Evolutionary conservation across 2,797 vertebrate species (phyloP).

Genomic region (Malacoctenus gilli): DNA sequence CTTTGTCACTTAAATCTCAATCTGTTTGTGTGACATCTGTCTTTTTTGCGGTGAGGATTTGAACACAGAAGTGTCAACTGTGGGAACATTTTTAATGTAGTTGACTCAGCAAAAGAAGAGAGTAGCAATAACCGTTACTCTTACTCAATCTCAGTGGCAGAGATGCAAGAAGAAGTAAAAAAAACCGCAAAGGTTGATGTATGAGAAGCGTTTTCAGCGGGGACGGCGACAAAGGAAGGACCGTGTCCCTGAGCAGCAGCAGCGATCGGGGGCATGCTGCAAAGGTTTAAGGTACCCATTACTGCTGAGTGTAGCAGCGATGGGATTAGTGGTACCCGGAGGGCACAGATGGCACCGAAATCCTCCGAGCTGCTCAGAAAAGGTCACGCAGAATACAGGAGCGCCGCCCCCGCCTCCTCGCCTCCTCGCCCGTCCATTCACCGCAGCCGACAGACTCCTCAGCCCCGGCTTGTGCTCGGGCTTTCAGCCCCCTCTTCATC

Average conservation of each 20-base stretch:
- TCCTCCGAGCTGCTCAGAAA: conserved; percentile 65
- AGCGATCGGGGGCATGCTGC: conserved; percentile 47
- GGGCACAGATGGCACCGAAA: conserved; percentile 78
- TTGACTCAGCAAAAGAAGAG: conserved; percentile 24
- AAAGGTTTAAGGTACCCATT: conserved; percentile 68
- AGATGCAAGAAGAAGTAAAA: conserved; percentile 24
- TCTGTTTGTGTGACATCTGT: no score
- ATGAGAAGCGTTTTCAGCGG: conserved; percentile 19
- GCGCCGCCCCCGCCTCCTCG: conserved; percentile 39
- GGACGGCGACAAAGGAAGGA: conserved; percentile 34
- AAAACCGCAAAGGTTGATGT: conserved; percentile 30
- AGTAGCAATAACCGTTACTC: conserved; percentile 42
- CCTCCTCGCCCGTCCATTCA: conserved; percentile 44
- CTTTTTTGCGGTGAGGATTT: no score
- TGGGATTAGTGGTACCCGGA: conserved; percentile 73
- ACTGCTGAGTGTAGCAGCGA: conserved; percentile 68
- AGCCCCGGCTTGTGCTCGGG: conserved; percentile 17
- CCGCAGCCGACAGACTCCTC: conserved; percentile 45
- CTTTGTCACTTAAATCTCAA: no score
- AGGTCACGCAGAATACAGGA: conserved; percentile 73
- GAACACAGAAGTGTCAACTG: no score
- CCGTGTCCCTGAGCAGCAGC: conserved; percentile 14
- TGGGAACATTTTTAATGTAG: conserved; percentile 6
- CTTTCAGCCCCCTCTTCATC: conserved; percentile 53
- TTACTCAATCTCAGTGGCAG: conserved; percentile 41